These are phyloP conservation scores for Habrosyne pyritoides DNA, from an alignment of 2,888 invertebrate species.

Conservation along the genomic window DNA sequence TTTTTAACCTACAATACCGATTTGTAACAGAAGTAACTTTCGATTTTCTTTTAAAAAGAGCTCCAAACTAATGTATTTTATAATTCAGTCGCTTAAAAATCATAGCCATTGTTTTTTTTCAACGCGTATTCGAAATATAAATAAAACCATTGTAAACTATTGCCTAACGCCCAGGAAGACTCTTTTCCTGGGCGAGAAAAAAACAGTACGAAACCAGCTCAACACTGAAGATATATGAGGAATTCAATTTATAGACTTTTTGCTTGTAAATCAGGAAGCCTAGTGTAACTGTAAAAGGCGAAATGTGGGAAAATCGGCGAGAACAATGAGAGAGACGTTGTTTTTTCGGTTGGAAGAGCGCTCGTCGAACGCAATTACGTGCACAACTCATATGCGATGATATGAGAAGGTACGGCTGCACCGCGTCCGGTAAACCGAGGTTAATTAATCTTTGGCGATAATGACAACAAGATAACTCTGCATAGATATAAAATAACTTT, in stretches of 20 bases:
- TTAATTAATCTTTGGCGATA: slow-evolving; percentile 13
- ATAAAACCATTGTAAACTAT: slow-evolving; percentile 22
- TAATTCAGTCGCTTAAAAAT: no score
- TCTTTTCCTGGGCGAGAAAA: slow-evolving; percentile 54
- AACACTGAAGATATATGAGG: slow-evolving; percentile 55
- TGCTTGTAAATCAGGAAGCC: slow-evolving; percentile 74
- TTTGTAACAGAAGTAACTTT: no score
- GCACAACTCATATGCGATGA: slow-evolving; percentile 62
- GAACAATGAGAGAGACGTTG: slow-evolving; percentile 76
- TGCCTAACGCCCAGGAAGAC: slow-evolving; percentile 50
- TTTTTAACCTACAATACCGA: no score
- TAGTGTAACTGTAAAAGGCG: slow-evolving; percentile 76
- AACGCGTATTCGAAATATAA: background rate
- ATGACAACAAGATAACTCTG: background rate
- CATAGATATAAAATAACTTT: no score
- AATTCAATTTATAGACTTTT: slow-evolving; percentile 78
- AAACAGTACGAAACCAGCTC: slow-evolving; percentile 47
- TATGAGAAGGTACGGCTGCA: slow-evolving; percentile 46
- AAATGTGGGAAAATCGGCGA: slow-evolving; percentile 77
- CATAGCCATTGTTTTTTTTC: no score
- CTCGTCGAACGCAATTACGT: slow-evolving; percentile 77
- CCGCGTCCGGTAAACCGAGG: slow-evolving; percentile 26
- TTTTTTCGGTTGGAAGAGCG: slow-evolving; percentile 80
- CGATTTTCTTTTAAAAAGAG: no score
- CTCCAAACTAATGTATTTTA: no score